Evolutionary conservation across 2,113 vertebrate genomes (phyloP).

Genomic region (Stomatorhinus ivindoensis): DNA sequence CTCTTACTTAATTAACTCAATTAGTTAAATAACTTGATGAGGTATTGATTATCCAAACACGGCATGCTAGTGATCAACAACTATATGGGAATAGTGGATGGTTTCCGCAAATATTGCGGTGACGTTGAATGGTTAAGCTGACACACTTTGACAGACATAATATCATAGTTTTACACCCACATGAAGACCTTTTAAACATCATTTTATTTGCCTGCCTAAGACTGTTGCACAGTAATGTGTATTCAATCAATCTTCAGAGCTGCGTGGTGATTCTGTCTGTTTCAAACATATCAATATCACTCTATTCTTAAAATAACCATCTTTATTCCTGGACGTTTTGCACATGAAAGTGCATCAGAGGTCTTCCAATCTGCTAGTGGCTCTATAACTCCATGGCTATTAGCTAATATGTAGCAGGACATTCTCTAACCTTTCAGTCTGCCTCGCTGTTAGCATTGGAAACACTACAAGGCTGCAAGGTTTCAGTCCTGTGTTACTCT

Average conservation of each 20-base stretch:
- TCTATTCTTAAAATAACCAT: neutral
- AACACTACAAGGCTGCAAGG: neutral
- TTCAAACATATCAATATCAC: neutral
- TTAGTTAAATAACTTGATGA: neutral
- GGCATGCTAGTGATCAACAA: neutral
- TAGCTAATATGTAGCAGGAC: neutral
- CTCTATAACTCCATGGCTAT: neutral
- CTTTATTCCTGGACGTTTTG: neutral
- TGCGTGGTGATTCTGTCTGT: neutral
- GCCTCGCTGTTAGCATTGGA: neutral
- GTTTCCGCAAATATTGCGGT: neutral
- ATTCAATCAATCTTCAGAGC: neutral
- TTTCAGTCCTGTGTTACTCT: neutral
- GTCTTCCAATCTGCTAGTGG: neutral
- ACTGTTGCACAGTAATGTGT: neutral
- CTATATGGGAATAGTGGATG: neutral
- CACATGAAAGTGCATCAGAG: neutral
- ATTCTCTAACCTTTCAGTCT: neutral
- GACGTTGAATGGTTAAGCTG: neutral
- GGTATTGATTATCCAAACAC: neutral
- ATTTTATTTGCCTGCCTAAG: neutral
- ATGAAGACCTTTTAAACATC: neutral
- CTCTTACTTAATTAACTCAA: neutral
- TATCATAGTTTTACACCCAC: neutral
- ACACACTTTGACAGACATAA: neutral